A percentile compares a stretch with the other conserved stretches of the same genome.
phyloP scores from a whole-genome alignment of 2,113 vertebrate genomes.

The Rhynchomys soricoides region DNA sequence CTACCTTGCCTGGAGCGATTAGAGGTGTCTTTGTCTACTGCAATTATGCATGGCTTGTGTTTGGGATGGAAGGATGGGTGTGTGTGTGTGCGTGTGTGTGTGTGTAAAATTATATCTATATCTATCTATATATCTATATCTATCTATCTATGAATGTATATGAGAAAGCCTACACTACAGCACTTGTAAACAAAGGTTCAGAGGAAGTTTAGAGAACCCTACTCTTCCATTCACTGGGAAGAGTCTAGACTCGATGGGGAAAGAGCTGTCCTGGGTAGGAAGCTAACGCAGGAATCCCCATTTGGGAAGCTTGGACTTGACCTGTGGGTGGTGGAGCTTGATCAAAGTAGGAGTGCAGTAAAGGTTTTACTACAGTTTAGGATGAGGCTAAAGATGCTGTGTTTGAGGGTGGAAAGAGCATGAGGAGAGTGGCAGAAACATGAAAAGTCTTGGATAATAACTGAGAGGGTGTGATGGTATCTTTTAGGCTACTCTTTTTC shows the following conservation, averaged over 20 bases:
- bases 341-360: not conserved
- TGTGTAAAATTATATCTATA: not conserved
- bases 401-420: not conserved
- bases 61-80: not conserved
- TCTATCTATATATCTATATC: no score
- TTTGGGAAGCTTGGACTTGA: not conserved
- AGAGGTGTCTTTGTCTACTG: not conserved
- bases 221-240: not conserved
- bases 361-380: not conserved
- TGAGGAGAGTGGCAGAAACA: no score
- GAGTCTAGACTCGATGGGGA: not conserved
- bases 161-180: not conserved
- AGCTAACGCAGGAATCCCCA: not conserved
- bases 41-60: not conserved
- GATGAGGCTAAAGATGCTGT: not conserved
- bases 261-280: not conserved
- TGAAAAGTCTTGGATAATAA: not conserved
- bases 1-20: not conserved
- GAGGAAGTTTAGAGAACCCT: not conserved
- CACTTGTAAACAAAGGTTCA: not conserved
- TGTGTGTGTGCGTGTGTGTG: not conserved
- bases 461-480: not conserved
- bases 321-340: not conserved
- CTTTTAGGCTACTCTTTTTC: not conserved
- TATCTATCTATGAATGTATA: no score